Conservation (phyloP, 2,113 vertebrate species). For the Sinocyclocheilus anophthalmus region DNA sequence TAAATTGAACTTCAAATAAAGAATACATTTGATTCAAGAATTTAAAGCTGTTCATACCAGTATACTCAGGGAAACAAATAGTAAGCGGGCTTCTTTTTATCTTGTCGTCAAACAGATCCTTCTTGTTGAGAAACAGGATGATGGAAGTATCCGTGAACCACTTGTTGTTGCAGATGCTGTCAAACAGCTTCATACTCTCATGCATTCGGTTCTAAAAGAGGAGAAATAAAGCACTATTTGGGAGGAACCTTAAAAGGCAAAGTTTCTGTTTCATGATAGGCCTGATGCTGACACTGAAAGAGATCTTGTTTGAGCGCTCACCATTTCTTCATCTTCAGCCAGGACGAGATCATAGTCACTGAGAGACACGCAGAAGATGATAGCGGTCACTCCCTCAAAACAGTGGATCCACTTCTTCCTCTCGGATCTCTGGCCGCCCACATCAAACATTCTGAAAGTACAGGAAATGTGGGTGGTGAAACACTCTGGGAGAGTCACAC, state of each 20-base stretch:
- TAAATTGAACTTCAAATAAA: background rate
- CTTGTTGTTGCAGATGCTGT: slow-evolving; percentile 99
- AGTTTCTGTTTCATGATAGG: background rate
- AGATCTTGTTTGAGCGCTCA: slow-evolving; percentile 61
- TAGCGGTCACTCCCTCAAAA: slow-evolving; percentile 98
- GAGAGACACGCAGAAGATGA: slow-evolving; percentile 97
- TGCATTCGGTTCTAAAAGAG: slow-evolving; percentile 93
- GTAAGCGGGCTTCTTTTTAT: slow-evolving; percentile 95
- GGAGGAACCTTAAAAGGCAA: background rate
- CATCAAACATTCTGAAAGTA: slow-evolving; percentile 94
- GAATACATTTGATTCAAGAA: no score
- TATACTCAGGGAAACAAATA: slow-evolving; percentile 96
- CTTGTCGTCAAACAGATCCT: slow-evolving; percentile 98
- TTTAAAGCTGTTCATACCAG: slow-evolving; percentile 77
- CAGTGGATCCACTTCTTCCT: slow-evolving; percentile 74
- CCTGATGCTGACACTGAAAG: background rate
- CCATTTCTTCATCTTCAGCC: slow-evolving; percentile 99
- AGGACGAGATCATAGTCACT: slow-evolving; percentile 97
- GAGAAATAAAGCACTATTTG: background rate
- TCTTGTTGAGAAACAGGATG: slow-evolving; percentile 99
- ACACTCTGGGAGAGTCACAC: background rate
- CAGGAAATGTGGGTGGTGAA: slow-evolving; percentile 25
- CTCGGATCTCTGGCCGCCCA: slow-evolving; percentile 96
- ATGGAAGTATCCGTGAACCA: slow-evolving; percentile 99
- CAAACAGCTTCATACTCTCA: slow-evolving; percentile 99